Conservation (phyloP, 2,888 invertebrate genomes). For the Entomobrya proxima region DNA sequence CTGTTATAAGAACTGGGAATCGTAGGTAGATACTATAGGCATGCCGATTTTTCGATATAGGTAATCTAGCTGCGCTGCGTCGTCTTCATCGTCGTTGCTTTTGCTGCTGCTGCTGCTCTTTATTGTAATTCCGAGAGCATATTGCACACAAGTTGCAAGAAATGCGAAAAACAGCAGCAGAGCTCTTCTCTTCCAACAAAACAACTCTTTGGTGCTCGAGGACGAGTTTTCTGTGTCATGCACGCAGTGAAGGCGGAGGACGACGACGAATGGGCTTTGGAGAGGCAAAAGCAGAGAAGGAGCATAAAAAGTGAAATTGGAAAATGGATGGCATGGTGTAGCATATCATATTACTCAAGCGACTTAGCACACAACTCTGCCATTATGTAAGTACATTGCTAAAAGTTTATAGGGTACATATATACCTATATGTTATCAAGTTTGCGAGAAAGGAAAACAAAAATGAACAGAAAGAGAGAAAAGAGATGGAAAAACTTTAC, state of each 20-base stretch:
- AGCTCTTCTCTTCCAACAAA: conserved; percentile 26
- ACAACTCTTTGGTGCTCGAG: conserved; percentile 46
- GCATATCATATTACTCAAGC: neutral
- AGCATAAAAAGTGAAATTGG: conserved; percentile 21
- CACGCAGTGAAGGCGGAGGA: conserved; percentile 65
- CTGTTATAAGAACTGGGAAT: neutral
- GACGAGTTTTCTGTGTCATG: conserved; percentile 66
- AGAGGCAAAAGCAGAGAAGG: conserved; percentile 4
- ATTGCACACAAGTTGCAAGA: conserved; percentile 66
- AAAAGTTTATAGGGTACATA: neutral
- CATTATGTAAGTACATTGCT: neutral
- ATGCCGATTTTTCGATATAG: conserved; percentile 56
- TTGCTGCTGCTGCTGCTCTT: conserved; percentile 45
- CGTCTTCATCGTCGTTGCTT: conserved; percentile 42
- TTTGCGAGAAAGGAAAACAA: neutral
- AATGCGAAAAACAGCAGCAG: conserved; percentile 58
- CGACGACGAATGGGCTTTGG: conserved; percentile 36
- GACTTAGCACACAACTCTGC: neutral
- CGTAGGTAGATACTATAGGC: conserved; percentile 6
- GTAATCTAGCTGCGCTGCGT: conserved; percentile 64
- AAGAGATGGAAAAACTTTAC: conserved; percentile 31
- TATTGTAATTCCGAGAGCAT: conserved; percentile 67
- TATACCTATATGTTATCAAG: neutral
- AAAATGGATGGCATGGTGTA: conserved; percentile 5
- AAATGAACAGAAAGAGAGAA: neutral